Conservation (phyloP, 30 jellyfish, hydroid and myxozoan species). For the Nemopilema nomurai region DNA sequence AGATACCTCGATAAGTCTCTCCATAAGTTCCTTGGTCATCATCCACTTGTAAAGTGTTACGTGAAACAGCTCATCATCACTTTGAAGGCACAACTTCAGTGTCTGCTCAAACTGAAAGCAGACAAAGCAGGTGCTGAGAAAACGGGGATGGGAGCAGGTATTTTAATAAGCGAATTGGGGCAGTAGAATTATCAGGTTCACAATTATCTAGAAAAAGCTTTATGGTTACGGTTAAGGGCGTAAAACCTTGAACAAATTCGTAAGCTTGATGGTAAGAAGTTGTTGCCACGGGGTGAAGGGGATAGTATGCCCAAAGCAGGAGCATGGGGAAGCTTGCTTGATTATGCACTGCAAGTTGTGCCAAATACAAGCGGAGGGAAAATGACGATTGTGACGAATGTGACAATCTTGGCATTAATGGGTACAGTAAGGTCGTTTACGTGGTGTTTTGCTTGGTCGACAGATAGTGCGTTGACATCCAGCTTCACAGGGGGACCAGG, state of each 20-base stretch:
- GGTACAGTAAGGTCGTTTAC: slow-evolving; percentile 57
- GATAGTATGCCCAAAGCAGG: too few species aligned
- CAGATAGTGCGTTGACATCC: slow-evolving; percentile 62
- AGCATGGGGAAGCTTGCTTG: too few species aligned
- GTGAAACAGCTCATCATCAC: slow-evolving; percentile 91
- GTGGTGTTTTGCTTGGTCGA: slow-evolving; percentile 69
- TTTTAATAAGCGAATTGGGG: neutral
- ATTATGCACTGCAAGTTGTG: too few species aligned
- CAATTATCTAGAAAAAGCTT: too few species aligned
- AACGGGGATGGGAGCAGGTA: neutral
- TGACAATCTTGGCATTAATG: neutral
- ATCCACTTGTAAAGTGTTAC: slow-evolving; percentile 88
- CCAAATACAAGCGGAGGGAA: too few species aligned
- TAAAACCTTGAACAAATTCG: too few species aligned
- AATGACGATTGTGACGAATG: too few species aligned
- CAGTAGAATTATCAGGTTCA: neutral
- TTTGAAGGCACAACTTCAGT: slow-evolving; percentile 34
- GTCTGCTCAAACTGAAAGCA: slow-evolving; percentile 65
- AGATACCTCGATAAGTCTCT: slow-evolving; percentile 80
- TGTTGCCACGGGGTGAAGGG: too few species aligned
- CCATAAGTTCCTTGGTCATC: slow-evolving; percentile 72
- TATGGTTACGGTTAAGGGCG: too few species aligned
- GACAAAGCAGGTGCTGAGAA: neutral
- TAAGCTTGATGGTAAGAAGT: too few species aligned
- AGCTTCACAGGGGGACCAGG: slow-evolving; percentile 92